Base-by-base conservation (phyloP, 1,140 invertebrate genomes). In the Oryzaephilus surinamensis region DNA sequence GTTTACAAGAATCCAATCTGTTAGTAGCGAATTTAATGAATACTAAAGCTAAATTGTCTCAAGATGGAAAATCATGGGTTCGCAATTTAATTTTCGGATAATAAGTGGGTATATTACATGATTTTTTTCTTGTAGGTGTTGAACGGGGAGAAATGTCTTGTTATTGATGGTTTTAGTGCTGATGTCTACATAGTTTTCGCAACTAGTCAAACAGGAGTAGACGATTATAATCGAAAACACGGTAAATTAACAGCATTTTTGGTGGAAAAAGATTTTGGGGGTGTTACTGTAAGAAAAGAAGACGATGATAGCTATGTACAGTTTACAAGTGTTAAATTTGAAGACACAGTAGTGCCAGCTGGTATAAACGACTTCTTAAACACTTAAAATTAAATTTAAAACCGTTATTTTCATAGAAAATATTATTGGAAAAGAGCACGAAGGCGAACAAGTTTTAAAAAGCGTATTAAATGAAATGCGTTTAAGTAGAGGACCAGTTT, bases 251-350 rank as follows among this genome's bases (percentile, higher is more conserved):
- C 41, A 0, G 72, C 79, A 3, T 87, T 93, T 50, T 66, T 91
- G 35, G 79, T 94, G 1, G 86, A 91, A 42, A 64, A 74, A 38
- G 57, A 62, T 14, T 76, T 72, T 50, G 71, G 72, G 6, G 84
- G 86, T 14, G 71, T 94, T 0, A 73, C 69, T 1, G n/a, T n/a
- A n/a, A n/a, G n/a, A n/a, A n/a, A n/a, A n/a, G n/a, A n/a, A 7
- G 6, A 19, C 12, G 32, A 19, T 26, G 5, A 30, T 18, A 7
- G 28, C 32, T 7, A 24, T 43, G 46, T 51, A 32, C n/a, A n/a
- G n/a, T 16, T 47, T 3, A 7, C 41, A 28, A 55, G 58, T 6
- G 50, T 78, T 1, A 52, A 37, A 14, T 74, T 78, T 40, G 48
- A 67, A 1, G 49, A 72, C 41, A 61, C 63, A 1, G 20, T 50